phyloP scores from a whole-genome alignment of 1,140 invertebrate species.

The Trichonephila inaurata region DNA sequence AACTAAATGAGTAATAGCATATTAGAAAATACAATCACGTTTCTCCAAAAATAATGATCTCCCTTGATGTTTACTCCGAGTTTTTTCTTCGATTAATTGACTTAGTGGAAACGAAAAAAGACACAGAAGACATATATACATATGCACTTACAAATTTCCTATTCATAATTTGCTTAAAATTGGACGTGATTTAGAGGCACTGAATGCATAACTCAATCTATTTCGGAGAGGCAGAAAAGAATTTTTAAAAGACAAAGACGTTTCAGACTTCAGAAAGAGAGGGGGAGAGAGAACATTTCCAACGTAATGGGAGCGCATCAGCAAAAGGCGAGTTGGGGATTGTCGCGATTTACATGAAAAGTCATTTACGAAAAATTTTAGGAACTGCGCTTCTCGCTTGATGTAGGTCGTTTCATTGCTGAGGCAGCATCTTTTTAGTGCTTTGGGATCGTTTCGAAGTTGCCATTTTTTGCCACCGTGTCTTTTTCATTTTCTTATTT shows the following conservation, averaged over 20 bases:
- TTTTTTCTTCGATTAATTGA: neutral
- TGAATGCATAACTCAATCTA: neutral
- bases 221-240: neutral
- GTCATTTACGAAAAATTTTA: conserved; percentile 13
- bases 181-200: neutral
- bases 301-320: neutral
- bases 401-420: neutral
- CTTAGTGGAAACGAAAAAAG: neutral
- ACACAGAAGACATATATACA: neutral
- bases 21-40: neutral
- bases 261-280: neutral
- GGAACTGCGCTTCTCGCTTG: neutral
- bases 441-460: neutral
- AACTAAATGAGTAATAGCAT: no score
- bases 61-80: neutral
- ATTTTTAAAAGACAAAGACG: neutral
- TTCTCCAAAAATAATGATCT: neutral
- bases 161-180: neutral
- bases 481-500: neutral
- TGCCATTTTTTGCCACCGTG: neutral
- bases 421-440: neutral
- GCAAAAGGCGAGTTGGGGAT: neutral
- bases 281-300: no score
- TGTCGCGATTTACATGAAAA: neutral
- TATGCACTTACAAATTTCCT: neutral